Percentiles rank a stretch among this genome's conserved stretches.
phyloP scores from a whole-genome alignment of 2,888 invertebrate genomes.

The Xylota sylvarum region DNA sequence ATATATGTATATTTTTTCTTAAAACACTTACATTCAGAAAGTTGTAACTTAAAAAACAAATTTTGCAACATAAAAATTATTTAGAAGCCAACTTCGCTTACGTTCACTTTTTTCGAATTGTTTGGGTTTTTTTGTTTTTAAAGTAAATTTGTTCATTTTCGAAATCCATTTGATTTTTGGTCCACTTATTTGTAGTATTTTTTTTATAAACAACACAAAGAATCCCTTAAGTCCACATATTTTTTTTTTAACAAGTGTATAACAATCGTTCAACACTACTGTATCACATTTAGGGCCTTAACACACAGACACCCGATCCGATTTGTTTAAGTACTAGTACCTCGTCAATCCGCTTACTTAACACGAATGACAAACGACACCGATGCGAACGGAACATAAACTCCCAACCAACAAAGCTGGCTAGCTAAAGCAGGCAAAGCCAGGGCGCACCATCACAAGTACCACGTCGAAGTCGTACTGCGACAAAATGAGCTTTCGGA shows the following conservation, averaged over 20 bases:
- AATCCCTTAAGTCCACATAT: constrained; percentile 20
- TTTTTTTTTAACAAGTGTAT: constrained; percentile 2
- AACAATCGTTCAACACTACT: constrained; percentile 17
- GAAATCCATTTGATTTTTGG: constrained; percentile 5
- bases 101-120: not conserved
- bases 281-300: constrained; percentile 35
- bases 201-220: not conserved
- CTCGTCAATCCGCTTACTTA: constrained; percentile 69
- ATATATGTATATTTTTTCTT: not conserved
- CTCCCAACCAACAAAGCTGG: constrained; percentile 25
- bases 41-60: constrained; percentile 9
- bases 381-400: constrained; percentile 66
- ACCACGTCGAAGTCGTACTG: constrained; percentile 75
- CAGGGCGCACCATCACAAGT: constrained; percentile 61
- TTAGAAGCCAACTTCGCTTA: constrained; percentile 18
- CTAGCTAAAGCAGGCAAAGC: not conserved
- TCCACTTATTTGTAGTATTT: constrained; percentile 2
- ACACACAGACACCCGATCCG: constrained; percentile 34
- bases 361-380: constrained; percentile 72
- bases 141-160: constrained; percentile 5
- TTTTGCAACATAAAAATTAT: constrained; percentile 4
- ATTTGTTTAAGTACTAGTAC: constrained; percentile 16
- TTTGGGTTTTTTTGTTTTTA: not conserved
- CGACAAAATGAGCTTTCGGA: constrained; percentile 76
- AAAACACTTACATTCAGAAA: constrained; percentile 20